A percentile compares a stretch with the other conserved stretches of the same genome.
Evolutionary conservation across 2,113 vertebrate species (phyloP).

Genomic region (Colaptes auratus): DNA sequence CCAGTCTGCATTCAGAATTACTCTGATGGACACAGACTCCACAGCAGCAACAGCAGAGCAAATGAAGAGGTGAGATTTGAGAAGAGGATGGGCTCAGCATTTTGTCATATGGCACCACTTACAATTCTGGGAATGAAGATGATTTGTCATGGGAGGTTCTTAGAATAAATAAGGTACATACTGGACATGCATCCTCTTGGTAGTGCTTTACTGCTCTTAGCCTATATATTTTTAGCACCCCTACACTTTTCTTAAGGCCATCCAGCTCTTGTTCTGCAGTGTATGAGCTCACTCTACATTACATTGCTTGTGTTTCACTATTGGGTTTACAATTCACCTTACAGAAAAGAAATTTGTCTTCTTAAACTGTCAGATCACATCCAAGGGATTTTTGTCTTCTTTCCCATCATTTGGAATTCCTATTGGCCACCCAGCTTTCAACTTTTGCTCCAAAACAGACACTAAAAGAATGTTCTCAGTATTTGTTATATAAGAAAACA

Average conservation of each 20-base stretch:
- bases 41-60: not conserved
- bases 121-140: not conserved
- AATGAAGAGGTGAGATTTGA: not conserved
- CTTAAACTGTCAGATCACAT: not conserved
- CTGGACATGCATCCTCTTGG: not conserved
- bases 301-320: not conserved
- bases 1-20: not conserved
- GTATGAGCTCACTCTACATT: not conserved
- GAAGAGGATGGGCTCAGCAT: not conserved
- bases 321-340: not conserved
- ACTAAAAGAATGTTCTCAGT: not conserved
- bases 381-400: not conserved
- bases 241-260: not conserved
- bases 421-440: not conserved
- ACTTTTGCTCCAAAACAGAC: not conserved
- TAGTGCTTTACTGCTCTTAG: not conserved
- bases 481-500: not conserved
- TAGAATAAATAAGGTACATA: not conserved
- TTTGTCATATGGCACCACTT: not conserved
- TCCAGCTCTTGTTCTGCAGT: not conserved
- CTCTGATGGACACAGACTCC: not conserved
- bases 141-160: not conserved
- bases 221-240: not conserved
- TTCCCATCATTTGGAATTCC: not conserved
- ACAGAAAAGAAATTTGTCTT: not conserved